A percentile compares a stretch with the other conserved stretches of the same genome.
Conservation (phyloP, 2,888 invertebrate species). For the Amphimallon solstitiale region DNA sequence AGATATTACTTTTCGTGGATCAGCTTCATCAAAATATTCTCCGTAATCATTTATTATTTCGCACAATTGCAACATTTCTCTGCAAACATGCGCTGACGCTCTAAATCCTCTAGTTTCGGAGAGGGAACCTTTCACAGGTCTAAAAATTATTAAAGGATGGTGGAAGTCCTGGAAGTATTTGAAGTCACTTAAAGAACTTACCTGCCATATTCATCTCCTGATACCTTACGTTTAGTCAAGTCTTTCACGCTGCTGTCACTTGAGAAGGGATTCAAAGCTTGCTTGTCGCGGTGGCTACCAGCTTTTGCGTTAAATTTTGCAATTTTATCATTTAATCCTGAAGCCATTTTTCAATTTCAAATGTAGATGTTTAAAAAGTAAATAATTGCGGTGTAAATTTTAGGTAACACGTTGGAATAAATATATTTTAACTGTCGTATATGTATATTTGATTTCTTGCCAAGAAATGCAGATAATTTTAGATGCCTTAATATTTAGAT, state of each 20-base stretch:
- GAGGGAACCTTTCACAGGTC: constrained; percentile 88
- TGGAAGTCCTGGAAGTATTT: background rate
- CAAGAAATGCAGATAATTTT: no score
- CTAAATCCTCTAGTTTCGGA: constrained; percentile 89
- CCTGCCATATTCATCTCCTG: constrained; percentile 90
- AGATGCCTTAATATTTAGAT: no score
- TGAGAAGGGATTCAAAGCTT: constrained; percentile 84
- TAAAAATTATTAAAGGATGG: constrained; percentile 55
- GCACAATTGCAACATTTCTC: constrained; percentile 92
- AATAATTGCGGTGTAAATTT: background rate
- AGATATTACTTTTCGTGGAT: constrained; percentile 78
- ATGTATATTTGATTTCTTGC: no score
- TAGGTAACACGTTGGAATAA: no score
- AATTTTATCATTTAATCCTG: constrained; percentile 81
- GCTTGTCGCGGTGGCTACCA: constrained; percentile 78
- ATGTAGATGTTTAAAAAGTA: background rate
- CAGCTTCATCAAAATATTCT: constrained; percentile 68
- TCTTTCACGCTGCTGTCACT: constrained; percentile 54
- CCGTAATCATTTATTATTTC: constrained; percentile 88
- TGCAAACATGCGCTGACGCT: constrained; percentile 82
- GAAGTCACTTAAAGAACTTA: constrained; percentile 54
- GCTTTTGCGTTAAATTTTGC: constrained; percentile 87
- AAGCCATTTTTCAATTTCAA: constrained; percentile 64
- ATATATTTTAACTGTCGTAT: no score
- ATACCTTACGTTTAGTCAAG: constrained; percentile 72